Percentiles rank a stretch among this genome's conserved stretches.
Conservation (phyloP, 2,888 invertebrate species). For the Cephus sareptanus region DNA sequence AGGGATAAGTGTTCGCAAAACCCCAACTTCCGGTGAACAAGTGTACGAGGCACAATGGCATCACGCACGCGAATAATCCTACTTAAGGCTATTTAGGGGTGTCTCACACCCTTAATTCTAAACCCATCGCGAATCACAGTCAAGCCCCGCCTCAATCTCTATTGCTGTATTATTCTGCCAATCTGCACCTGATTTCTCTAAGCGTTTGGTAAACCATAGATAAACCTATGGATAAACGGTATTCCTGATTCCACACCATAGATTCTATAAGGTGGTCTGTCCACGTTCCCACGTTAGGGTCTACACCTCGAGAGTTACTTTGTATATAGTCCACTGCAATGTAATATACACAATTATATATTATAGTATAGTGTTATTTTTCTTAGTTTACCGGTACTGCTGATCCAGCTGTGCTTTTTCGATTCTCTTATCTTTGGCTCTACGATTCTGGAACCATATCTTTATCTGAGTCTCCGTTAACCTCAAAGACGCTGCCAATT, state of each 20-base stretch:
- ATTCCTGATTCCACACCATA: slow-evolving; percentile 21
- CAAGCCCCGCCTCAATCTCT: slow-evolving; percentile 30
- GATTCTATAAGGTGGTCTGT: not conserved
- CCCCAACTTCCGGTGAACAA: slow-evolving; percentile 16
- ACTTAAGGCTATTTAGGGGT: slow-evolving; percentile 49
- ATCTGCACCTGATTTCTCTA: slow-evolving; percentile 45
- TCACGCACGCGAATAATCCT: slow-evolving; percentile 40
- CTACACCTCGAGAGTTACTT: not conserved
- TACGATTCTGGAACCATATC: slow-evolving; percentile 93
- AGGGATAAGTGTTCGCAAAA: slow-evolving; percentile 25
- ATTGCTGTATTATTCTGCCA: slow-evolving; percentile 44
- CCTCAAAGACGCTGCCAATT: slow-evolving; percentile 77
- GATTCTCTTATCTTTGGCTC: slow-evolving; percentile 95
- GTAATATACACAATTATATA: not conserved
- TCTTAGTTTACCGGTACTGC: slow-evolving; percentile 81
- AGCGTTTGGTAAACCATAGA: slow-evolving; percentile 43
- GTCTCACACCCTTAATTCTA: slow-evolving; percentile 41
- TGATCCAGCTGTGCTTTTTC: slow-evolving; percentile 96
- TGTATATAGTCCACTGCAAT: not conserved
- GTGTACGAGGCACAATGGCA: slow-evolving; percentile 20
- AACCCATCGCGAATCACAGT: slow-evolving; percentile 34
- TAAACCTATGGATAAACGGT: slow-evolving; percentile 30
- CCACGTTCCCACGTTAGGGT: not conserved
- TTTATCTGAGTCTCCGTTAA: slow-evolving; percentile 86
- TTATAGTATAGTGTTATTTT: not conserved